Conservation (phyloP, 2,113 vertebrate genomes). For the Calyptommatus sinebrachiatus region DNA sequence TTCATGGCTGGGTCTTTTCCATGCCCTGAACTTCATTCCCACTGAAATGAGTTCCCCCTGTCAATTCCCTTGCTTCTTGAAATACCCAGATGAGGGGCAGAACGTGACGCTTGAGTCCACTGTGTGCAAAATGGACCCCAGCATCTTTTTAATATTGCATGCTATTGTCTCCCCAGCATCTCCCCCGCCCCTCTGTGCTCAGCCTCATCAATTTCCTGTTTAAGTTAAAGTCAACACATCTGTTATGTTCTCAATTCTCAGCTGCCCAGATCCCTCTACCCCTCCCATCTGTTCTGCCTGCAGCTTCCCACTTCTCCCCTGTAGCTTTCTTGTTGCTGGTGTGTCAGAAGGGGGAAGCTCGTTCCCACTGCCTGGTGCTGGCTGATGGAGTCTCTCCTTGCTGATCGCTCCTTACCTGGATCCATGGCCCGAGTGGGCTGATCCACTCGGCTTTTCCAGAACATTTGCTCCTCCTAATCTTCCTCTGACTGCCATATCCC, state of each 20-base stretch:
- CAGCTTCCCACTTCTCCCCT: conserved; percentile 5
- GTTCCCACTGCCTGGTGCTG: neutral
- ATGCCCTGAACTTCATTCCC: too few relatives aligned
- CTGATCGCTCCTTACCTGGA: conserved; percentile 47
- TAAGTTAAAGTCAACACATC: conserved; percentile 64
- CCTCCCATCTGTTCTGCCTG: conserved; percentile 61
- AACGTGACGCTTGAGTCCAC: neutral
- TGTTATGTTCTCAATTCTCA: conserved; percentile 42
- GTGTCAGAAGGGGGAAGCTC: neutral
- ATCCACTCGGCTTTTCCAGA: conserved; percentile 70
- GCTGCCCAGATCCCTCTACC: conserved; percentile 52
- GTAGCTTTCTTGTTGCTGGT: conserved; percentile 21
- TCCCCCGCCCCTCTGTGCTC: neutral
- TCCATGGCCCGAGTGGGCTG: conserved; percentile 63
- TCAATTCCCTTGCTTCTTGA: neutral
- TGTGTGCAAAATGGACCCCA: neutral
- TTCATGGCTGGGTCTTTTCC: neutral
- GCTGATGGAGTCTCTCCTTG: conserved; percentile 66
- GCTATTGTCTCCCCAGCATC: conserved; percentile 1
- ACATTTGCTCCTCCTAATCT: conserved; percentile 84
- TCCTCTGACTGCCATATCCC: conserved; percentile 72
- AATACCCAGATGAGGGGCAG: neutral
- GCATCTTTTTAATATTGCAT: conserved; percentile 37
- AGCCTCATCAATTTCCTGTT: conserved; percentile 54
- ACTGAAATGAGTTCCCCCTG: neutral